Evolutionary conservation across 64 coral and sea anemone genomes (phyloP), one percentile per base, ranked within the genome.

Genomic region (Hydrozoanthus tunicans): DNA sequence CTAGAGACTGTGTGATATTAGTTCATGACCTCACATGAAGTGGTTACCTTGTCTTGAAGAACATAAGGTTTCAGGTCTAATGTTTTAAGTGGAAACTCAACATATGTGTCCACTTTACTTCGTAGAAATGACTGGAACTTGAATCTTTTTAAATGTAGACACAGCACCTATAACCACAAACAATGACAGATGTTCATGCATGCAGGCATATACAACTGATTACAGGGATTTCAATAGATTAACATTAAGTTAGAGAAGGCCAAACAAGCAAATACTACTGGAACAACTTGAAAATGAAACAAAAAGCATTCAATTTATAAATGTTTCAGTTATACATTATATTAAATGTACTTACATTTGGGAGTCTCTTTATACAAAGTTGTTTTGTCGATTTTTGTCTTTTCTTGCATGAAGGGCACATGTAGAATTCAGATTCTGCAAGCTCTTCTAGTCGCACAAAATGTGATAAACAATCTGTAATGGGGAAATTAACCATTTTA

Each of bases 341-440:
- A 43, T 43, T 43, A 43, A 43, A 43, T 43, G 26, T 52, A 82
- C 32, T 43, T 80, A 99, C 97, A 90, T 99, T 99, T 81, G 97
- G 97, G 69, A 99, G 78, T 90, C 94, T 93, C 85, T 96, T 91
- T 67, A 99, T 89, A 90, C 91, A 93, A 67, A 99, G 91, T 84
- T 99, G 95, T 81, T 99, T 99, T n/a, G 97, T 99, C 70, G 97
- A 99, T 25, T 89, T 24, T 58, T 99, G 94, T 90, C 93, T 93
- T 58, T 95, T 95, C 65, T 99, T 99, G 93, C 97, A 99, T 20
- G 91, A 86, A 64, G 94, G 89, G 76, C 97, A 99, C 84, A 99
- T 93, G 75, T 99, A 99, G 17, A 93, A 91, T 69, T 99, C 97
- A 63, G 94, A 95, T 77, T 99, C 97, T 78, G 94, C 73, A 78